Conservation (phyloP, 1,140 invertebrate species). For the Drosophila pallidifrons region DNA sequence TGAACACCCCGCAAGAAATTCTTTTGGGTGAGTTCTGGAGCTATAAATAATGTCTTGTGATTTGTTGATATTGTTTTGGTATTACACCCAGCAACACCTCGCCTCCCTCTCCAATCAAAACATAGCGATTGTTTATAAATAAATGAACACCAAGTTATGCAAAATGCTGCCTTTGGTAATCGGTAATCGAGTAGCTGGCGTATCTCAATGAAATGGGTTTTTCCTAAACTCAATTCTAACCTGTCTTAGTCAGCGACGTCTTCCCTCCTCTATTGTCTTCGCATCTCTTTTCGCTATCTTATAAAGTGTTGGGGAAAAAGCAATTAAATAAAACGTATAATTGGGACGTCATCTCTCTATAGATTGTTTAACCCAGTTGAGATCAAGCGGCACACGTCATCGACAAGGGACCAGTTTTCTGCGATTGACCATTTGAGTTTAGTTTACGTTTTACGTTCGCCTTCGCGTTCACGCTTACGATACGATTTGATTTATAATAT, state of each 20-base stretch:
- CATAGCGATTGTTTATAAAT: slow-evolving; percentile 56
- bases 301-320: slow-evolving; percentile 68
- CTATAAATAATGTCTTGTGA: slow-evolving; percentile 67
- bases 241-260: slow-evolving; percentile 19
- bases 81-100: slow-evolving; percentile 41
- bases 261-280: not conserved
- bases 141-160: slow-evolving; percentile 49
- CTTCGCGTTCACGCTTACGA: not conserved
- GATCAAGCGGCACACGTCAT: slow-evolving; percentile 3
- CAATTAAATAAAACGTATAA: slow-evolving; percentile 42
- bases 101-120: not conserved
- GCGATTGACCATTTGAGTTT: not conserved
- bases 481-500: slow-evolving; percentile 11
- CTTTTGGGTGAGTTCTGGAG: slow-evolving; percentile 70
- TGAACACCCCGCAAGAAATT: slow-evolving; percentile 60
- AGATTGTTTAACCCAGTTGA: slow-evolving; percentile 4
- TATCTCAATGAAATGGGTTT: slow-evolving; percentile 73
- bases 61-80: slow-evolving; percentile 27
- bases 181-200: not conserved
- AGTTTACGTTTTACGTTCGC: not conserved
- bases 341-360: slow-evolving; percentile 17
- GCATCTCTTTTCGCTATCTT: slow-evolving; percentile 7
- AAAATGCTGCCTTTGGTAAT: slow-evolving; percentile 4
- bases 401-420: slow-evolving; percentile 34
- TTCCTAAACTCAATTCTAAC: slow-evolving; percentile 45